Base-by-base conservation (phyloP, 2,888 invertebrate genomes). In the Stictocephala bisonia region DNA sequence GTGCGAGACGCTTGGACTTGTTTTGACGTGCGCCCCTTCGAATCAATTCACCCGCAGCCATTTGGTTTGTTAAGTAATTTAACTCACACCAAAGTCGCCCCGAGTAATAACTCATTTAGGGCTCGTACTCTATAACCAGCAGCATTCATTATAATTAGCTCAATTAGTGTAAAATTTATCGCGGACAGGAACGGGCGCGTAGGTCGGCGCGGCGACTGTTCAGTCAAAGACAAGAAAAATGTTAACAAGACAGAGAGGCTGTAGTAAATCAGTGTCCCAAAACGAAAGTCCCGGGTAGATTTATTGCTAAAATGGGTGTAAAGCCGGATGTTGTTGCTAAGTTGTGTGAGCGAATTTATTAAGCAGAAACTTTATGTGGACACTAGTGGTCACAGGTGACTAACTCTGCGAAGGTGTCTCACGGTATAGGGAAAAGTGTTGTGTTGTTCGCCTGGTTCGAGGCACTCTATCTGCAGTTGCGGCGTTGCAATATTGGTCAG, bases 161-260 rank as follows among this genome's bases (percentile, higher is more conserved):
- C 44, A 24, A 64, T 64, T 64, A 64, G 7, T 27, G 24, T 4
- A 26, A 24, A 64, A 64, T 64, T 64, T 64, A 64, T 64, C 64
- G 64, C 27, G 18, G 24, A 27, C 41, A 44, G 27, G n/a, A 1
- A 13, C 18, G 64, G 26, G 26, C 26, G 60, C 40, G 31, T 31
- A 60, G 35, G 40, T 60, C 35, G 60, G 22, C 35, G 40, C 60
- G 29, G 56, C 56, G 29, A 9, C 11, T 7, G 13, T 20, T 2
- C 26, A 64, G 64, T 64, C 64, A 64, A 41, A 64, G 64, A 27
- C 64, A 27, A 26, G 64, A 64, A 64, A 64, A 64, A 64, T 64
- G 64, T 64, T 64, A 64, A 64, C 64, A 64, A 64, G 64, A 13
- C 64, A 9, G 22, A 7, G 22, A 20, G 22, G 44, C 64, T 15